Evolutionary conservation across 2,888 invertebrate genomes (phyloP).

Genomic region (Tipula confusa): DNA sequence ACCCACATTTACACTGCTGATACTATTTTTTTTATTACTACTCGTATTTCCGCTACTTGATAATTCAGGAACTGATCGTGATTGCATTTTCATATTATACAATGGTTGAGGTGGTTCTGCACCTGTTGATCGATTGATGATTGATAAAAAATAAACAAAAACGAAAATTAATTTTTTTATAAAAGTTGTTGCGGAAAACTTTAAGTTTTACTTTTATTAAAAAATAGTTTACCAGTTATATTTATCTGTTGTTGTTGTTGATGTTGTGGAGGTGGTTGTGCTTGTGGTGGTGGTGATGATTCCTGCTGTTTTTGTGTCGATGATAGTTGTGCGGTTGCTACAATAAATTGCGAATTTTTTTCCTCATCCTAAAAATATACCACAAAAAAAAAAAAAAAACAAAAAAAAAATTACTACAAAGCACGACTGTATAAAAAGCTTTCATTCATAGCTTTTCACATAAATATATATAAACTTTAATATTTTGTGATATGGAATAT

Average conservation of each 20-base stretch:
- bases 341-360: slow-evolving; percentile 35
- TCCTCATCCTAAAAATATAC: slow-evolving; percentile 35
- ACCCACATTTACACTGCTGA: background rate
- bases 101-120: background rate
- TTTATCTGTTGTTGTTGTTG: background rate
- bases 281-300: background rate
- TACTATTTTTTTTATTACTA: background rate
- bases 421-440: background rate
- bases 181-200: slow-evolving; percentile 31
- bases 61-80: slow-evolving; percentile 35
- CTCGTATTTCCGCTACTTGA: background rate
- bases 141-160: background rate
- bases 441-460: background rate
- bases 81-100: slow-evolving; percentile 31
- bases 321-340: slow-evolving; percentile 35
- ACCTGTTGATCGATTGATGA: background rate
- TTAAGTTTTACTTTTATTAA: background rate
- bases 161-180: background rate
- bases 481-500: too few relatives aligned
- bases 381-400: too few relatives aligned
- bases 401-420: background rate
- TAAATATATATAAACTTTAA: background rate
- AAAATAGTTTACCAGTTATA: slow-evolving; percentile 26
- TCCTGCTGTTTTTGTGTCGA: background rate
- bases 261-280: background rate